Evolutionary conservation across 2,797 vertebrate genomes (phyloP).

Genomic region (Nothura maculosa): DNA sequence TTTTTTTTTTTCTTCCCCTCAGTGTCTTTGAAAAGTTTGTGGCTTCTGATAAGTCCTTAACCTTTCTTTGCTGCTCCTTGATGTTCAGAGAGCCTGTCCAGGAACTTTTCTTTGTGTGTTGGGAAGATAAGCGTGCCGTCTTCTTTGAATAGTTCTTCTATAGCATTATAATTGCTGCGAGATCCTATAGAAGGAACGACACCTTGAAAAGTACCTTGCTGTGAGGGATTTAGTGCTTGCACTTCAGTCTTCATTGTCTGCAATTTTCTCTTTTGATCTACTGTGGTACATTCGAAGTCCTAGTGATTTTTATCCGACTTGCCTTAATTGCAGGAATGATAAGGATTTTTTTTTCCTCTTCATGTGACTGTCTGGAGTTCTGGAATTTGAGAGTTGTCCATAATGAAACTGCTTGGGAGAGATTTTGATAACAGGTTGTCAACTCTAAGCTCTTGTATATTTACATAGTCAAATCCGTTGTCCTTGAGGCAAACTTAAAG

Average conservation of each 20-base stretch:
- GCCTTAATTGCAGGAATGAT: background rate
- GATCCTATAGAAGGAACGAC: background rate
- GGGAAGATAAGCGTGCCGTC: accelerated
- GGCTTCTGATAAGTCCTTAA: background rate
- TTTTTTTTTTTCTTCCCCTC: too few relatives aligned
- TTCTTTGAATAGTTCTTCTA: background rate
- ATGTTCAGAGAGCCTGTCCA: background rate
- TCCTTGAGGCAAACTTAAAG: background rate
- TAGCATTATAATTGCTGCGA: background rate
- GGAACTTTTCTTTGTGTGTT: background rate
- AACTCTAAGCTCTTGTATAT: background rate
- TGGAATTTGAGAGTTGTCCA: background rate
- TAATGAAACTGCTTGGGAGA: background rate
- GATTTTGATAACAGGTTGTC: background rate
- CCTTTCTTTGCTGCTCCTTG: background rate
- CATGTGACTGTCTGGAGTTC: background rate
- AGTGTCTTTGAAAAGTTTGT: background rate
- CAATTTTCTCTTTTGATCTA: background rate
- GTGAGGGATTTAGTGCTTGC: background rate
- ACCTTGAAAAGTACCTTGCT: background rate
- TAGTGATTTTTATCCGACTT: background rate
- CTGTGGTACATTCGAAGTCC: background rate
- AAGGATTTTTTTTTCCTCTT: background rate
- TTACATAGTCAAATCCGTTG: background rate
- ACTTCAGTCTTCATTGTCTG: background rate